These are phyloP conservation scores for Ophioninae sp. DNA, from an alignment of 2,888 invertebrate genomes.

Conservation along the genomic window DNA sequence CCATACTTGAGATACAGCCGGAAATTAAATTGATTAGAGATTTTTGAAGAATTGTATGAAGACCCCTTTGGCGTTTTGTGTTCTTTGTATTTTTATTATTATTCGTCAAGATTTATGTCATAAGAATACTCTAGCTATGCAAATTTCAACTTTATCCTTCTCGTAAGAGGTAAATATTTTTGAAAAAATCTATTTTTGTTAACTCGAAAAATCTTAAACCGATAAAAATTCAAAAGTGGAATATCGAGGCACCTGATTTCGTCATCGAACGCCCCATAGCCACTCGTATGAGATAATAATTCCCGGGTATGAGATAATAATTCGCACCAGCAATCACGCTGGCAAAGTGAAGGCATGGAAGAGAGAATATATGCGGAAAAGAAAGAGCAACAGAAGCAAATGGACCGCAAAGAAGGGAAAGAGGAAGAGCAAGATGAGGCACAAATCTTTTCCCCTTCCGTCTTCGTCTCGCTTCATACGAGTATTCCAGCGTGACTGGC, in stretches of 20 bases:
- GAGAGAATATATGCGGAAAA: slow-evolving; percentile 52
- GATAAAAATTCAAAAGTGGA: background rate
- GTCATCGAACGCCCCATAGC: slow-evolving; percentile 51
- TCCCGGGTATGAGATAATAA: slow-evolving; percentile 63
- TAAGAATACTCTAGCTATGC: no score
- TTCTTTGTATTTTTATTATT: no score
- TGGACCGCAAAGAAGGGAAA: slow-evolving; percentile 64
- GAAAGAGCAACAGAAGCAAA: slow-evolving; percentile 55
- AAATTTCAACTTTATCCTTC: no score
- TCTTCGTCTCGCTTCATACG: slow-evolving; percentile 21
- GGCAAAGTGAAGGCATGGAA: slow-evolving; percentile 35
- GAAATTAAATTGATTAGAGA: no score
- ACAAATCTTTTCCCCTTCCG: slow-evolving; percentile 35
- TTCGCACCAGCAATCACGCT: slow-evolving; percentile 63
- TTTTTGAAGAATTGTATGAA: no score
- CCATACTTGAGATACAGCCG: no score
- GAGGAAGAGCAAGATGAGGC: slow-evolving; percentile 58
- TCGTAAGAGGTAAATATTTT: background rate
- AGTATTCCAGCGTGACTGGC: slow-evolving; percentile 47
- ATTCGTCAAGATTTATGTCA: no score
- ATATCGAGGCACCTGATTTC: background rate
- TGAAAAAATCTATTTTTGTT: background rate
- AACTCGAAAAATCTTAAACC: background rate
- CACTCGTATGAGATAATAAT: slow-evolving; percentile 6
- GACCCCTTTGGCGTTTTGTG: no score